Evolutionary conservation across 2,888 invertebrate species (phyloP).

Genomic region (Anorthoa munda): DNA sequence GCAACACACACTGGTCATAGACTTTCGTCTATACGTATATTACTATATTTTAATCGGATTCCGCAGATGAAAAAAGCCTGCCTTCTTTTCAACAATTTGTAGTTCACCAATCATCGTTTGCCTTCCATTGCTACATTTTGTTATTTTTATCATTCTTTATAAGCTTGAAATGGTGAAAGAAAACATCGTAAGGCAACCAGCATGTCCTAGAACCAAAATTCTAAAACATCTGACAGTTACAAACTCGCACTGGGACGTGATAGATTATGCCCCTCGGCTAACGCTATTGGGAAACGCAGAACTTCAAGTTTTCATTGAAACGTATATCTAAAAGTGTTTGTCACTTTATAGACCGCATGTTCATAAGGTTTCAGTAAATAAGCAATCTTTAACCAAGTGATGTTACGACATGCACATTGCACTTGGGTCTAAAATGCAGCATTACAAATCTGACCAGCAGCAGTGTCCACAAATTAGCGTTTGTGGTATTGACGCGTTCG

Average conservation of each 20-base stretch:
- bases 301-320: neutral
- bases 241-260: too few relatives aligned
- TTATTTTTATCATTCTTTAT: too few relatives aligned
- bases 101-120: too few relatives aligned
- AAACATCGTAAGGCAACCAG: too few relatives aligned
- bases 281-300: neutral
- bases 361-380: neutral
- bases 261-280: neutral
- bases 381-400: neutral
- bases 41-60: neutral
- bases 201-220: too few relatives aligned
- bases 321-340: neutral
- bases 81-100: neutral
- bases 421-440: neutral
- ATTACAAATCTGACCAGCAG: neutral
- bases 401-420: neutral
- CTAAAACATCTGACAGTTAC: too few relatives aligned
- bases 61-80: neutral
- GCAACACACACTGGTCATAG: too few relatives aligned
- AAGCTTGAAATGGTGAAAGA: too few relatives aligned
- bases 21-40: too few relatives aligned
- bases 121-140: too few relatives aligned
- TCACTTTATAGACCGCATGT: neutral
- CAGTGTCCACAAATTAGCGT: slow-evolving; percentile 5
- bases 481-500: slow-evolving; percentile 22